Conservation (phyloP, 64 coral and sea anemone species). For the Cladopsammia gracilis region DNA sequence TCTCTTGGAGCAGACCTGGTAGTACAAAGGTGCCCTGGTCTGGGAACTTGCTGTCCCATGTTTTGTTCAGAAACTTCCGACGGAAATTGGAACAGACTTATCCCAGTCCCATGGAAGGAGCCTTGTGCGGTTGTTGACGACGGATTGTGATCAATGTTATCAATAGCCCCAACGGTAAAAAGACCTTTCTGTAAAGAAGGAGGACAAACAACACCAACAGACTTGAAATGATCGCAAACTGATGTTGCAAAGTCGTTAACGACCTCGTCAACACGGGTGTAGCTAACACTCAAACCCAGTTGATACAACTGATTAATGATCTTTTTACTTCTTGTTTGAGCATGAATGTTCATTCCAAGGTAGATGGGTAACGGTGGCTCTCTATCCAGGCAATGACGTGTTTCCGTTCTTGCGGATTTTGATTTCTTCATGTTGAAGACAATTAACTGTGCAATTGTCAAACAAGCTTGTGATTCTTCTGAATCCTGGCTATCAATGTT, state of each 20-base stretch:
- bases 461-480: constrained; percentile 62
- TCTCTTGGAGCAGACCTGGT: too few relatives aligned
- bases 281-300: constrained; percentile 19
- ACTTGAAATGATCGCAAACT: too few relatives aligned
- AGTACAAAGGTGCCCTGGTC: too few relatives aligned
- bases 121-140: not conserved
- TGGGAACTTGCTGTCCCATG: too few relatives aligned
- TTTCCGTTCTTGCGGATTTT: not conserved
- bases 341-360: not conserved
- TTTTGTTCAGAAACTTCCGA: not conserved
- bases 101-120: constrained; percentile 21
- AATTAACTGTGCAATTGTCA: constrained; percentile 59
- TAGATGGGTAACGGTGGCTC: not conserved
- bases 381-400: constrained; percentile 33
- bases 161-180: constrained; percentile 14
- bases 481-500: constrained; percentile 61
- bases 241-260: too few relatives aligned
- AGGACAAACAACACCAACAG: too few relatives aligned
- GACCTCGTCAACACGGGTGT: not conserved
- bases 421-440: constrained; percentile 66
- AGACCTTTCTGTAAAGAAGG: not conserved
- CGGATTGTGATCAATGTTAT: constrained; percentile 34
- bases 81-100: constrained; percentile 33
- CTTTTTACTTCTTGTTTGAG: not conserved
- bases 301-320: constrained; percentile 13